Evolutionary conservation across 2,113 vertebrate genomes (phyloP).

Genomic region (Leucopternis melanops): DNA sequence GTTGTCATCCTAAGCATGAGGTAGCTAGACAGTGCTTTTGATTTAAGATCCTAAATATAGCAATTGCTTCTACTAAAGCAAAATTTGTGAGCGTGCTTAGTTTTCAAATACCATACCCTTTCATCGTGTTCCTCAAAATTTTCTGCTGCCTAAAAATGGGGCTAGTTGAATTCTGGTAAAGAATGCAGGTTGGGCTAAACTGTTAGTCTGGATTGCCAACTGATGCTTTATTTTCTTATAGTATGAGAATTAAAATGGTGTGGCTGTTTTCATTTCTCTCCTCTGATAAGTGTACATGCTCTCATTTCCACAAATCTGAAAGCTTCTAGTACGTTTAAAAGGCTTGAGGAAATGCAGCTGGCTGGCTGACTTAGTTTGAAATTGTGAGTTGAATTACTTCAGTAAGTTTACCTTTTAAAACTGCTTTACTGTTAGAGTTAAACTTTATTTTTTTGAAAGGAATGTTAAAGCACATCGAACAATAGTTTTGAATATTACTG

Average conservation of each 20-base stretch:
- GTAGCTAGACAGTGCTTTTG: background rate
- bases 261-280: background rate
- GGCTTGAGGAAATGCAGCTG: background rate
- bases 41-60: background rate
- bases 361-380: background rate
- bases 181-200: background rate
- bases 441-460: background rate
- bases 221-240: background rate
- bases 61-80: background rate
- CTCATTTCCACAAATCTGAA: background rate
- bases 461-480: background rate
- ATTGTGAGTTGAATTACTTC: background rate
- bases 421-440: background rate
- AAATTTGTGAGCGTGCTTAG: background rate
- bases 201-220: background rate
- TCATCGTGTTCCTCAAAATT: background rate
- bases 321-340: background rate
- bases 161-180: background rate
- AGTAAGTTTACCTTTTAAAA: background rate
- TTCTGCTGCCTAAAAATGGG: background rate
- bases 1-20: background rate
- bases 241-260: background rate
- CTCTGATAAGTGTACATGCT: rapidly evolving
- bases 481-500: background rate
- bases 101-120: background rate